A percentile compares a stretch with the other conserved stretches of the same genome.
Conservation (phyloP, 1,140 invertebrate genomes). For the Meloidogyne floridensis region DNA sequence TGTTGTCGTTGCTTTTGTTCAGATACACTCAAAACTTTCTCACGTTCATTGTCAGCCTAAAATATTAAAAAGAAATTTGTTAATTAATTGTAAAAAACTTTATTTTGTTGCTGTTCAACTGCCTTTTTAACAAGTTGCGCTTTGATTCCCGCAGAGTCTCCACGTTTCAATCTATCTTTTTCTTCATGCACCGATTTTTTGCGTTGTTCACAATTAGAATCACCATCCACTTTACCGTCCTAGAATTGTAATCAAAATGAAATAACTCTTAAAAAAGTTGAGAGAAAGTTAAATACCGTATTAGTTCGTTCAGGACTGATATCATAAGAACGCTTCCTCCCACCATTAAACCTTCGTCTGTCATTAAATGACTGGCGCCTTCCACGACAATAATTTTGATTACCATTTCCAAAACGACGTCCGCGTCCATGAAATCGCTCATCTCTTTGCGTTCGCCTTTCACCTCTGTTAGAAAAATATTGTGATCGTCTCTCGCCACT, state of each 20-base stretch:
- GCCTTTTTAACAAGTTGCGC: slow-evolving; percentile 16
- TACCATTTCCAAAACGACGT: not conserved
- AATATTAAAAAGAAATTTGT: slow-evolving; percentile 8
- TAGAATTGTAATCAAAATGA: not conserved
- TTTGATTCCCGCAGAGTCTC: not conserved
- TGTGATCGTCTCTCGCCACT: not conserved
- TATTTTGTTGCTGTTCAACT: slow-evolving; percentile 17
- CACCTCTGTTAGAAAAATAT: not conserved
- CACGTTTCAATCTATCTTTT: not conserved
- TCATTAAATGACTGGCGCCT: not conserved
- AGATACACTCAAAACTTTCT: not conserved
- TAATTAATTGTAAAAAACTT: not conserved
- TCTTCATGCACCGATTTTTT: not conserved
- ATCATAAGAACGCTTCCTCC: slow-evolving; percentile 11
- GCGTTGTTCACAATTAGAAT: not conserved
- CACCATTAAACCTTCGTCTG: not conserved
- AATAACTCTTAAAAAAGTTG: not conserved
- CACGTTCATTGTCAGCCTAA: not conserved
- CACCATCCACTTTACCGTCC: not conserved
- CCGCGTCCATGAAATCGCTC: not conserved
- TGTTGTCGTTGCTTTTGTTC: slow-evolving; percentile 17
- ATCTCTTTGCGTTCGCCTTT: slow-evolving; percentile 7
- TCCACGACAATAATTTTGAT: not conserved
- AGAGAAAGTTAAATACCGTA: not conserved
- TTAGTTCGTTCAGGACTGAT: not conserved